Conservation (phyloP, 2,797 vertebrate genomes). For the Glossophaga mutica region DNA sequence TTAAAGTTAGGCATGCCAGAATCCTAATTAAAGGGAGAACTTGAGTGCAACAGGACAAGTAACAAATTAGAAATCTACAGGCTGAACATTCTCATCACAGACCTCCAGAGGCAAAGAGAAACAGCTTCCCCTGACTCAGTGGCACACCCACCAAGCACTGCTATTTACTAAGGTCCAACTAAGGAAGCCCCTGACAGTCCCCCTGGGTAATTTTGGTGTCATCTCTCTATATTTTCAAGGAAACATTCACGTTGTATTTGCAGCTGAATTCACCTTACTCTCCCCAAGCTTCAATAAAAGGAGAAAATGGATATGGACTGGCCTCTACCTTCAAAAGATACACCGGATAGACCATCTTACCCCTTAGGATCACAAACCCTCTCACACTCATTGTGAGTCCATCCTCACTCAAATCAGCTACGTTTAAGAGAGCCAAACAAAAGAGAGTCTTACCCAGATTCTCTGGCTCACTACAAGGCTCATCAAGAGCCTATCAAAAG, state of each 20-base stretch:
- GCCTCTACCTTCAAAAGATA: background rate
- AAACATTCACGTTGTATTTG: background rate
- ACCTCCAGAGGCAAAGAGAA: background rate
- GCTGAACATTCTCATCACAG: slow-evolving; percentile 25
- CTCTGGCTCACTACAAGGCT: background rate
- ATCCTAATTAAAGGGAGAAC: slow-evolving; percentile 56
- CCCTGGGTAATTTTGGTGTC: background rate
- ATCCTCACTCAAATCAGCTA: background rate
- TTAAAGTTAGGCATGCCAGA: slow-evolving; percentile 49
- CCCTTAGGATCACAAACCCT: background rate
- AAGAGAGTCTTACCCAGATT: background rate
- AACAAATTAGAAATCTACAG: slow-evolving; percentile 54
- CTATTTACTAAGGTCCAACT: background rate
- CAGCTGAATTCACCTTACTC: background rate
- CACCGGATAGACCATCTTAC: background rate
- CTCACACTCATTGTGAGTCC: background rate
- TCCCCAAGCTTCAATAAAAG: background rate
- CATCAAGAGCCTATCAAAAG: background rate
- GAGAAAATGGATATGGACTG: background rate
- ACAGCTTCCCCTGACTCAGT: background rate
- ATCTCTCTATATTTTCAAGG: background rate
- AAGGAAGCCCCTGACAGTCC: background rate
- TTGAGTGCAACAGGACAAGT: slow-evolving; percentile 23
- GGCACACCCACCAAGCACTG: background rate
- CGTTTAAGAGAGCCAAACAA: background rate